Evolutionary conservation across 2,888 invertebrate genomes (phyloP).

Genomic region (Drosophila anomalipes): DNA sequence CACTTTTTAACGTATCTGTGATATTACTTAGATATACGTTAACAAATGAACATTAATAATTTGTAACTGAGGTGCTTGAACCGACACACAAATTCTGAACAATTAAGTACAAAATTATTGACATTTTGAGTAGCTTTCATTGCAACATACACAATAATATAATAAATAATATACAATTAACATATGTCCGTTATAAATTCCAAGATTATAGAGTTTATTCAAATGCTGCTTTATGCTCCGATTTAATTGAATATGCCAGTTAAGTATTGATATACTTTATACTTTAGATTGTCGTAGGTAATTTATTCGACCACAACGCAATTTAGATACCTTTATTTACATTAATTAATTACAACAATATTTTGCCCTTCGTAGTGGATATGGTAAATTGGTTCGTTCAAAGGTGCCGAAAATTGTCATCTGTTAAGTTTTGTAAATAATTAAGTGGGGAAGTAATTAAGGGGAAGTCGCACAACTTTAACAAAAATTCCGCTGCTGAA

Average conservation of each 20-base stretch:
- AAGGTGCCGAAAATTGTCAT: background rate
- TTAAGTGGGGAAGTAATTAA: background rate
- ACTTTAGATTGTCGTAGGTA: background rate
- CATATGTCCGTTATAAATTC: too few species aligned
- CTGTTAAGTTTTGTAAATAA: background rate
- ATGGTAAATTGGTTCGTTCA: background rate
- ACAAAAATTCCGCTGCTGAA: slow-evolving; percentile 32
- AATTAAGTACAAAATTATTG: background rate
- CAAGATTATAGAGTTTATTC: background rate
- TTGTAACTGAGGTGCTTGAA: slow-evolving; percentile 48
- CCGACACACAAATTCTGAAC: slow-evolving; percentile 1
- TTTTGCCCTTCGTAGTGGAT: background rate
- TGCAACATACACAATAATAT: background rate
- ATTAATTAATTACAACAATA: background rate
- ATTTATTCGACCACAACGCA: background rate
- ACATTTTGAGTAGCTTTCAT: background rate
- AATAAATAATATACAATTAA: too few species aligned
- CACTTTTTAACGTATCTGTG: slow-evolving; percentile 5
- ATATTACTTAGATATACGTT: slow-evolving; percentile 8
- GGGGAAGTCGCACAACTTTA: background rate
- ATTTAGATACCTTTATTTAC: background rate
- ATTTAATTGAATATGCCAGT: background rate
- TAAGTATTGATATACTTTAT: background rate
- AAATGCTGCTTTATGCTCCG: background rate
- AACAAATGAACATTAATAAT: slow-evolving; percentile 20